A percentile compares a stretch with the other conserved stretches of the same genome.
phyloP scores from a whole-genome alignment of 2,113 vertebrate species.

The Ceratotherium simum region DNA sequence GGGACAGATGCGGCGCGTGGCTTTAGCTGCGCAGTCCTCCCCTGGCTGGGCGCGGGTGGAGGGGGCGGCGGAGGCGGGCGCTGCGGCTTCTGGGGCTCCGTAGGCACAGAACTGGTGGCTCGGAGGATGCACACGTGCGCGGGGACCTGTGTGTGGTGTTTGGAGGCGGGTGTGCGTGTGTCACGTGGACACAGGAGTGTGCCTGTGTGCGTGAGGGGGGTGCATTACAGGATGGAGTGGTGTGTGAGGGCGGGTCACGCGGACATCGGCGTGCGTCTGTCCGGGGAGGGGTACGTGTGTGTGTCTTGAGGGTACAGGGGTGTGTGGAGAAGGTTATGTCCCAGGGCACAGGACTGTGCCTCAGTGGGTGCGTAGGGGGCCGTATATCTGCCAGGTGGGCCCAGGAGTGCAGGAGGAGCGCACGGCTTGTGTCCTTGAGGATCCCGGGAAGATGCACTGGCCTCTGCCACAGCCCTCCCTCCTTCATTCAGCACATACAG shows the following conservation, averaged over 20 bases:
- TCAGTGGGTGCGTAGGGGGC: not conserved
- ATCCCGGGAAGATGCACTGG: not conserved
- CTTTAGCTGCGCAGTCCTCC: constrained; percentile 61
- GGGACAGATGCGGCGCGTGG: constrained; percentile 42
- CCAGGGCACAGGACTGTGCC: not conserved
- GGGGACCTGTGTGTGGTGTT: constrained; percentile 73
- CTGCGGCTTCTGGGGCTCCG: constrained; percentile 23
- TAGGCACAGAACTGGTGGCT: constrained; percentile 9
- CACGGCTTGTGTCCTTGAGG: constrained; percentile 44
- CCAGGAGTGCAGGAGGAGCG: not conserved
- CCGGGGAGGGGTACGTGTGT: not conserved
- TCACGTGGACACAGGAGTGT: constrained; percentile 80
- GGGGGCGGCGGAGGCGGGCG: constrained; percentile 24
- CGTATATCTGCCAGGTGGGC: not conserved
- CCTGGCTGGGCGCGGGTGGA: not conserved
- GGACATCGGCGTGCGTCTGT: constrained; percentile 39
- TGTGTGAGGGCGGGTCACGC: constrained; percentile 64
- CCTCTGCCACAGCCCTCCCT: not conserved
- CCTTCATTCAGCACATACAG: not conserved
- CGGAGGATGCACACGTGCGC: constrained; percentile 68
- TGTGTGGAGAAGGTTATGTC: not conserved
- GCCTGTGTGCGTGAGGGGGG: constrained; percentile 34
- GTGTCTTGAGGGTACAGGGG: not conserved
- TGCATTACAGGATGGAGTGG: constrained; percentile 64
- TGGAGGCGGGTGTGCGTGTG: constrained; percentile 74